These are phyloP conservation scores for Chrysotoxum bicinctum DNA, from an alignment of 2,888 invertebrate species.

Conservation along the genomic window DNA sequence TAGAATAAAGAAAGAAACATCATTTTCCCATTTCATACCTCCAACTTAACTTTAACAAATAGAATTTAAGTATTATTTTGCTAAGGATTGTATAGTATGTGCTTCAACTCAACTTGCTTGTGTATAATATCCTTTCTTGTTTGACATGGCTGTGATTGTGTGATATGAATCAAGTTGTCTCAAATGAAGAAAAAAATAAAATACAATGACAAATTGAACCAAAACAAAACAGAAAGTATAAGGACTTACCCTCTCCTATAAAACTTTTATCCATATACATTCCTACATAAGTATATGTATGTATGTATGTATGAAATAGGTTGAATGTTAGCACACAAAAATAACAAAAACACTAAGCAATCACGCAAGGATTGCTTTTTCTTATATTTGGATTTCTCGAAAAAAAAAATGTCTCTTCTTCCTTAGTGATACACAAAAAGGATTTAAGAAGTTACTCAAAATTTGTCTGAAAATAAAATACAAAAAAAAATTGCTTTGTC, in stretches of 20 bases:
- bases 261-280: conserved; percentile 1
- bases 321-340: neutral
- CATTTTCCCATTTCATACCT: conserved; percentile 1
- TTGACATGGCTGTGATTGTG: conserved; percentile 15
- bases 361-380: conserved; percentile 13
- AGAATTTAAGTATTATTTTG: conserved; percentile 12
- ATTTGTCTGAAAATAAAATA: neutral
- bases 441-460: conserved; percentile 17
- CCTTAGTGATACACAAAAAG: conserved; percentile 5
- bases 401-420: neutral
- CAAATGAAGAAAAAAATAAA: neutral
- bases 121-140: conserved; percentile 12
- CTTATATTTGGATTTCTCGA: neutral
- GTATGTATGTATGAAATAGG: too few relatives aligned
- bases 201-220: conserved; percentile 14
- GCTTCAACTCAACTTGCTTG: neutral
- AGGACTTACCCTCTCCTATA: neutral
- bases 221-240: conserved; percentile 1
- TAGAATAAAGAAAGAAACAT: neutral
- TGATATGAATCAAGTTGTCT: conserved; percentile 11
- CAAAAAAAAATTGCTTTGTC: conserved; percentile 51
- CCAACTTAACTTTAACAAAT: neutral
- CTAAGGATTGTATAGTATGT: neutral
- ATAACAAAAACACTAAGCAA: conserved; percentile 3
- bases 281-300: too few relatives aligned